Evolutionary conservation across 23 tunicate genomes (phyloP), one percentile per base, ranked within the genome.

Genomic region (Ascidia mentula): DNA sequence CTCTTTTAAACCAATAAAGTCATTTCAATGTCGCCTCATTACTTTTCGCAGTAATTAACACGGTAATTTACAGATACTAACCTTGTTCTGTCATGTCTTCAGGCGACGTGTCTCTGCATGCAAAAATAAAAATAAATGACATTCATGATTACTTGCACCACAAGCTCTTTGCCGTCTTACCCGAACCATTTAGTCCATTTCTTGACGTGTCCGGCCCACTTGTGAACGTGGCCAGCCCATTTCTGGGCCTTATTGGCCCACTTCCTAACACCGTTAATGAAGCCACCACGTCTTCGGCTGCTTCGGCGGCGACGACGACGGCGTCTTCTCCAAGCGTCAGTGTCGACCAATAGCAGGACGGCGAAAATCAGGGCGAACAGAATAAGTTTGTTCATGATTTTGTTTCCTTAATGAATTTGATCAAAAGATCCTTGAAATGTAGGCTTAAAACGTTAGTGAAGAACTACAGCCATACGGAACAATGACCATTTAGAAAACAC

Each of bases 341-440:
- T 53, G 65, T 53, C 65, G 13, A 53, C 65, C 4, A 53, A 28
- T 1, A 53, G 65, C 22, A 53, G 65, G 24, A 53, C 65, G 12
- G 13, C 65, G 24, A 53, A 3, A 28, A 53, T 9, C 65, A 53
- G 65, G 7, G 65, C 13, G 65, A 53, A 53, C 28, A 53, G 65
- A 53, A 53, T 53, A 9, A 53, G 65, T 53, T 53, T 53, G 65
- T 53, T 53, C 65, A 53, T 53, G 65, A 53, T 53, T 53, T 53
- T 42, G 12, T 42, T 42, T 53, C 24, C 65, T 53, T n/a, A n/a
- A n/a, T n/a, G n/a, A n/a, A n/a, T n/a, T n/a, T n/a, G n/a, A n/a
- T n/a, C n/a, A n/a, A n/a, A n/a, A n/a, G n/a, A n/a, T n/a, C n/a
- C n/a, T n/a, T n/a, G n/a, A n/a, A n/a, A n/a, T n/a, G n/a, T n/a